phyloP scores from a whole-genome alignment of 2,888 invertebrate species.

The Geophilus truncorum region DNA sequence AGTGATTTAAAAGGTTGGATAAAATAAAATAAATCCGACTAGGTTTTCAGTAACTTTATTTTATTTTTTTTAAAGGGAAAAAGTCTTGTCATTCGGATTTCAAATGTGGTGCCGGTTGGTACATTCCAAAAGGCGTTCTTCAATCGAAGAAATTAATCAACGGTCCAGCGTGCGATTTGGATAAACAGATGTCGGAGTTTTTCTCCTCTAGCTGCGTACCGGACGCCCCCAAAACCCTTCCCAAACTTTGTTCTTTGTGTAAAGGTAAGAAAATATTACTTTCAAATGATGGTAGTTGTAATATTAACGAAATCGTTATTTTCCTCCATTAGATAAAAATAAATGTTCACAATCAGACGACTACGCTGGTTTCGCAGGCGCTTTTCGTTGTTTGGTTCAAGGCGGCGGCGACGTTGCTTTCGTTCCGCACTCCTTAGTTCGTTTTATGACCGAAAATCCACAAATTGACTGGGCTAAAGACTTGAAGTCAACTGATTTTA shows the following conservation, averaged over 20 bases:
- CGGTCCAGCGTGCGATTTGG: background rate
- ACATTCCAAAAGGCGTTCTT: background rate
- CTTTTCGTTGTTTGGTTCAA: slow-evolving; percentile 71
- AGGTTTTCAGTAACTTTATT: background rate
- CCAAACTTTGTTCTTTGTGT: background rate
- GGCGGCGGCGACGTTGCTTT: slow-evolving; percentile 76
- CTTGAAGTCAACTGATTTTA: slow-evolving; percentile 54
- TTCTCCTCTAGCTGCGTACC: slow-evolving; percentile 15
- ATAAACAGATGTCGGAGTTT: background rate
- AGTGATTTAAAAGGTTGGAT: slow-evolving; percentile 63
- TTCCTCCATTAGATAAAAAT: background rate
- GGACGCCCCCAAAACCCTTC: background rate
- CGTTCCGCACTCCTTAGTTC: background rate
- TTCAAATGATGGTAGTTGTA: too few species aligned
- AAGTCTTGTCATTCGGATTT: background rate
- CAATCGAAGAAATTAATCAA: background rate
- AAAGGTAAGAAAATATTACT: too few species aligned
- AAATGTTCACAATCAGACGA: slow-evolving; percentile 74
- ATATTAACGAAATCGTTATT: background rate
- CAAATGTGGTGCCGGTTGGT: background rate
- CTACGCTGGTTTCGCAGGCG: slow-evolving; percentile 81
- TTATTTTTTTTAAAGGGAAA: background rate
- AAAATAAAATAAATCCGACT: slow-evolving; percentile 49
- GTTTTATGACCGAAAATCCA: slow-evolving; percentile 19
- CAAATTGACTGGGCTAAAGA: slow-evolving; percentile 49